Evolutionary conservation across 2,888 invertebrate genomes (phyloP).

Genomic region (Hemithea aestivaria): DNA sequence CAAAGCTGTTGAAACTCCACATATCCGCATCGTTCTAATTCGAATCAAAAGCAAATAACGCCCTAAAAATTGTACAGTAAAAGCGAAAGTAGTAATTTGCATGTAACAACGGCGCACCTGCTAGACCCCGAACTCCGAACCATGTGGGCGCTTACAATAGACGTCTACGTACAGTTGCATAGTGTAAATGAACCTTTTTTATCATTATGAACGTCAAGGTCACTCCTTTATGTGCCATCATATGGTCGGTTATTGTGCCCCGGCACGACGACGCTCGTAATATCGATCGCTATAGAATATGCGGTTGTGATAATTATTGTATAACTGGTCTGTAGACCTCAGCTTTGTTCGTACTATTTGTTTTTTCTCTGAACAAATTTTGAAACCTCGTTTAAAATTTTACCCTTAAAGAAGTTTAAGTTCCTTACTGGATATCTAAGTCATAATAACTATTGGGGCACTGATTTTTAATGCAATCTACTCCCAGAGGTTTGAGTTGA

Average conservation of each 20-base stretch:
- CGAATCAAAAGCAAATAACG: conserved; percentile 26
- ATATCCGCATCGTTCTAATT: conserved; percentile 25
- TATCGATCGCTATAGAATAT: too few species aligned
- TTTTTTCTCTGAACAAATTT: too few species aligned
- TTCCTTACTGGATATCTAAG: too few species aligned
- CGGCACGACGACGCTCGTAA: conserved; percentile 4
- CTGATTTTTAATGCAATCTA: too few species aligned
- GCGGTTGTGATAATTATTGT: too few species aligned
- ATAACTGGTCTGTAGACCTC: too few species aligned
- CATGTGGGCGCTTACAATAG: conserved; percentile 72
- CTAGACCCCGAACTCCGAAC: conserved; percentile 42
- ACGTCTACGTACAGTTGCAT: conserved; percentile 67
- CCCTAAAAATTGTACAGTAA: conserved; percentile 60
- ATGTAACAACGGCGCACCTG: conserved; percentile 77
- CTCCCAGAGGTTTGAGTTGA: too few species aligned
- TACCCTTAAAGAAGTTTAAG: too few species aligned
- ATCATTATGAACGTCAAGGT: conserved; percentile 70
- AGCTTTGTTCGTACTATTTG: too few species aligned
- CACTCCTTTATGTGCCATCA: conserved; percentile 60
- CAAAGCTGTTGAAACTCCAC: too few species aligned
- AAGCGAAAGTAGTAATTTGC: conserved; percentile 76
- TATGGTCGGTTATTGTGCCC: conserved; percentile 37
- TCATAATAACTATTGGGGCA: too few species aligned
- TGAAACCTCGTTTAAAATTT: too few species aligned
- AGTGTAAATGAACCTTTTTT: conserved; percentile 77